Evolutionary conservation across 2,888 invertebrate genomes (phyloP), one percentile per base, ranked within the genome.

Genomic region (Patella depressa): DNA sequence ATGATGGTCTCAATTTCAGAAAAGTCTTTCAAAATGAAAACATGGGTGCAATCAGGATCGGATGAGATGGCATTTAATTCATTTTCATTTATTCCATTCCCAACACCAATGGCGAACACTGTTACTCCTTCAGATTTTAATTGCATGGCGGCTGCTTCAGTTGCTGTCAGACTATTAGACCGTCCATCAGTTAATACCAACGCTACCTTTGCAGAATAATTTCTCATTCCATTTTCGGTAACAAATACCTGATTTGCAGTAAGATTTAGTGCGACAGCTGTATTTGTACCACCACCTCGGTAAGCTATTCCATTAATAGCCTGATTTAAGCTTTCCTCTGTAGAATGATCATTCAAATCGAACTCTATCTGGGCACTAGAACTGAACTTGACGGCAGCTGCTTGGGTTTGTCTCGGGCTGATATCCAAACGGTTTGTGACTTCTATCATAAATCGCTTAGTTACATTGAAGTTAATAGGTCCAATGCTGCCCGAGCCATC

Each of bases 101-200:
- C 80, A 9, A 80, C 77, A 12, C 80, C 80, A 17, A 80, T 78
- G n/a, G 77, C 70, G 65, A 80, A 78, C 53, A 80, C 71, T 3
- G 55, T 70, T 15, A 76, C 71, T 7, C 78, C 80, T 14, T 73
- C 53, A 19, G 53, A 72, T 29, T 59, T 75, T 54, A 78, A 57
- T 1, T 15, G 15, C 1, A n/a, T 14, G 12, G 78, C 73, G 15
- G 75, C 65, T n/a, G 2, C 11, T 12, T 2, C 29, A 0, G 78
- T 78, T 2, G 59, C 15, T 9, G 4, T 1, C 12, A 17, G 57
- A 19, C 2, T 9, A 19, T 65, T 65, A 4, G 78, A 78, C 7
- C 15, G 12, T 17, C 78, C 78, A 55, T 78, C 78, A 1, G 78
- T 78, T 12, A 78, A 29, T 4, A 78, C 59, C 7, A 78, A 59